Evolutionary conservation across 2,888 invertebrate genomes (phyloP), one percentile per base, ranked within the genome.

Genomic region (Eueremaeus valkanovi): DNA sequence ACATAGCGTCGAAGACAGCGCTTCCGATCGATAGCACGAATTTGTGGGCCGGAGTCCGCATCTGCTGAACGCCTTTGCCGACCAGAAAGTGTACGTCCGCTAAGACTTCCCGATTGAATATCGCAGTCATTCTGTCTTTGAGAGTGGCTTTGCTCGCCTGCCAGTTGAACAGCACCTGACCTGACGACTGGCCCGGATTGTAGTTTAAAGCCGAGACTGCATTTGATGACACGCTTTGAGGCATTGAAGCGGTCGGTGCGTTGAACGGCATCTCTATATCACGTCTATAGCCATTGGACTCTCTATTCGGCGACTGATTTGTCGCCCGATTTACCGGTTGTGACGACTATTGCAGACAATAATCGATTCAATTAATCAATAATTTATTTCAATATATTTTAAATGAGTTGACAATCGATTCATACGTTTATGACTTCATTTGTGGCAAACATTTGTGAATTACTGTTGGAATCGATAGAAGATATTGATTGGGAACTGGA

Each of bases 1-100:
- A 92, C 90, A 92, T 90, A 9, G 91, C 91, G 83, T 92, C 92
- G 82, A 93, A 93, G 1, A 93, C 92, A 0, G 91, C 91, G 81
- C 91, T 91, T 0, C 92, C 92, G 11, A 91, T 89, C 0, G 91
- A 90, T 45, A 93, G 83, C 0, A 93, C 89, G 81, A 92, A 90
- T 82, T 84, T 90, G 80, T 91, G 91, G 0, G 92, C 92, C 0
- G 91, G 91, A 78, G 92, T 89, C 18, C 89, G 85, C 82, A 89
- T 88, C 78, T 88, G 87, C 77, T 87, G 87, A 3, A 83, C 86
- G 66, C 88, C 90, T 80, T 89, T 88, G 0, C 92, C 92, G 21
- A 92, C 92, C 51, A 90, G 85, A 81, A 92, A 92, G 80, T 89
- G 89, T 6, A 92, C 90, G 82, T 92, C 92, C 76, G 88, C 86